Evolutionary conservation across 2,888 invertebrate species (phyloP).

Genomic region (Drosophila recens): DNA sequence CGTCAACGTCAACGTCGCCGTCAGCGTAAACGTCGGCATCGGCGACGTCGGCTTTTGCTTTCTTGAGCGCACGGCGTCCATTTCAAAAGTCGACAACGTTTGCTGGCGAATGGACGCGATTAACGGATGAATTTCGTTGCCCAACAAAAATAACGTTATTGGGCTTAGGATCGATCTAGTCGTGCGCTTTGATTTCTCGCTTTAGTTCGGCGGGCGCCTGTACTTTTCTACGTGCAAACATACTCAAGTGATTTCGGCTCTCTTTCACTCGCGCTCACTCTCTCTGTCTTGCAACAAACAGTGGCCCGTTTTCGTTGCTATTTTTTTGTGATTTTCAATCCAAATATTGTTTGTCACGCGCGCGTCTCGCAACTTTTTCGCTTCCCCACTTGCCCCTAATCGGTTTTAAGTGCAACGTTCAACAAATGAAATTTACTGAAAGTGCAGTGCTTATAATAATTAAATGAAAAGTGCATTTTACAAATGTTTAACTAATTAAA

Average conservation of each 20-base stretch:
- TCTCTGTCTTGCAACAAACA: background rate
- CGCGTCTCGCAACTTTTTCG: conserved; percentile 48
- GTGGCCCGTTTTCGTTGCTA: conserved; percentile 31
- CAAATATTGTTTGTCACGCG: conserved; percentile 66
- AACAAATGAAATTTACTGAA: conserved; percentile 22
- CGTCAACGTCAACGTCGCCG: conserved; percentile 55
- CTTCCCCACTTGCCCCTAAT: background rate
- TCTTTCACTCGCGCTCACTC: conserved; percentile 1
- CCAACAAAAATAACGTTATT: conserved; percentile 7
- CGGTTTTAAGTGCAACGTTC: conserved; percentile 27
- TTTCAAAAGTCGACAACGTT: conserved; percentile 84
- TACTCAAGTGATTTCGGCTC: conserved; percentile 6
- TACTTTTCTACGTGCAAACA: conserved; percentile 56
- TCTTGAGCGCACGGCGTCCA: conserved; percentile 78
- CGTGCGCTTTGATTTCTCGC: conserved; percentile 60
- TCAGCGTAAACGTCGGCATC: conserved; percentile 17
- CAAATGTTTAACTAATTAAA: conserved; percentile 37
- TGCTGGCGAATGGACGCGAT: conserved; percentile 84
- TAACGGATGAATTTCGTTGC: conserved; percentile 76
- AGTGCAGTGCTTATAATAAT: conserved; percentile 29
- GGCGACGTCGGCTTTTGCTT: conserved; percentile 67
- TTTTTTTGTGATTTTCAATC: background rate
- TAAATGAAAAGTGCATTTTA: conserved; percentile 23
- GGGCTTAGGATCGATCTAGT: conserved; percentile 21
- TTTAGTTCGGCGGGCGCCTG: conserved; percentile 60